Evolutionary conservation across 2,797 vertebrate species (phyloP).

Genomic region (Girardinus metallicus): DNA sequence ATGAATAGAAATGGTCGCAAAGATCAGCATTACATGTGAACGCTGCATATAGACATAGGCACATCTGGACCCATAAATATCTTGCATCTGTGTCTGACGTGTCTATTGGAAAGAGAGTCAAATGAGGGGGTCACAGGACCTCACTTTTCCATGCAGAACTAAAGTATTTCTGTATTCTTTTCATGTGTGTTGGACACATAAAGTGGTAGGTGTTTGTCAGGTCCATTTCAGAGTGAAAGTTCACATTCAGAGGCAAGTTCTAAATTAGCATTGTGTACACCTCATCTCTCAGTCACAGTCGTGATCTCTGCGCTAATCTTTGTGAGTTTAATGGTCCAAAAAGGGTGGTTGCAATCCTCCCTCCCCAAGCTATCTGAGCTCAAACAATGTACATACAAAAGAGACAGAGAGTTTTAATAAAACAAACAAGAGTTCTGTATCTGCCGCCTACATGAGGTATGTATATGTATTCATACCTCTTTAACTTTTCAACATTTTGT

Average conservation of each 20-base stretch:
- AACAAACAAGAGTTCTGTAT: neutral
- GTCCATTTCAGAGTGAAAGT: slow-evolving; percentile 19
- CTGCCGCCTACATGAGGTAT: neutral
- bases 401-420: neutral
- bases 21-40: slow-evolving; percentile 33
- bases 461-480: neutral
- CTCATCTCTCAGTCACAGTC: slow-evolving; percentile 33
- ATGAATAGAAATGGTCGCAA: slow-evolving; percentile 59
- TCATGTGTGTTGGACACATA: slow-evolving; percentile 36
- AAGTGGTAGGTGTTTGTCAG: slow-evolving; percentile 20
- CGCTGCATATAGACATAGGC: slow-evolving; percentile 5
- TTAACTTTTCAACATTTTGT: neutral
- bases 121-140: slow-evolving; percentile 8
- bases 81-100: slow-evolving; percentile 20
- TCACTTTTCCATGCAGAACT: slow-evolving; percentile 51
- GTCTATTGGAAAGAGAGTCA: slow-evolving; percentile 31
- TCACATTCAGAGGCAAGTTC: slow-evolving; percentile 33
- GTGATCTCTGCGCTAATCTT: slow-evolving; percentile 33
- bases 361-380: slow-evolving; percentile 49
- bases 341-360: slow-evolving; percentile 42
- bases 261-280: slow-evolving; percentile 47
- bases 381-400: slow-evolving; percentile 29
- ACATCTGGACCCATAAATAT: slow-evolving; percentile 18
- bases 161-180: slow-evolving; percentile 34
- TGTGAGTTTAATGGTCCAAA: slow-evolving; percentile 69